Evolutionary conservation across 2,888 invertebrate genomes (phyloP).

Genomic region (Dasysyrphus tricinctus): DNA sequence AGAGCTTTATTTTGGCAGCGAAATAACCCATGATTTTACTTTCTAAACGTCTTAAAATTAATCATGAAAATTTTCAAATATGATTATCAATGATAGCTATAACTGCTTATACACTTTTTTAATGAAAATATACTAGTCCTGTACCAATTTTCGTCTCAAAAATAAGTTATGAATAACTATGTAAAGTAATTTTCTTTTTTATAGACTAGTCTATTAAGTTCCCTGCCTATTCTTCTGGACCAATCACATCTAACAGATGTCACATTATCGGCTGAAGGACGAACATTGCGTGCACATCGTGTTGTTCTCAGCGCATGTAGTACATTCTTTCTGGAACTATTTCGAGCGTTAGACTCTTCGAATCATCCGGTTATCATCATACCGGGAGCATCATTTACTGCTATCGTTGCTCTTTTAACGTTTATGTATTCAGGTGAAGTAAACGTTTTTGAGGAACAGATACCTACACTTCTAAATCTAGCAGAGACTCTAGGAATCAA

Average conservation of each 20-base stretch:
- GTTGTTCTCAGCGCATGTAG: slow-evolving; percentile 95
- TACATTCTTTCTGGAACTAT: slow-evolving; percentile 94
- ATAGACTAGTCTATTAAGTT: slow-evolving; percentile 90
- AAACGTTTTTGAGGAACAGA: slow-evolving; percentile 91
- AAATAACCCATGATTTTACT: too few relatives aligned
- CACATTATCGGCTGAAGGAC: slow-evolving; percentile 92
- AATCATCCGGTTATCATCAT: slow-evolving; percentile 83
- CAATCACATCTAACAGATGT: slow-evolving; percentile 94
- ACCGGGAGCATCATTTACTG: slow-evolving; percentile 82
- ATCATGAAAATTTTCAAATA: too few relatives aligned
- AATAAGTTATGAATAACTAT: too few relatives aligned
- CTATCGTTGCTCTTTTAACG: slow-evolving; percentile 88
- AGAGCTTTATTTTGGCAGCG: too few relatives aligned
- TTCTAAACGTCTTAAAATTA: too few relatives aligned
- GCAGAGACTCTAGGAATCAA: slow-evolving; percentile 92
- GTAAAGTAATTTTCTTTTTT: slow-evolving; percentile 77
- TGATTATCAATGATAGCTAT: too few relatives aligned
- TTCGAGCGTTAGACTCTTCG: slow-evolving; percentile 84
- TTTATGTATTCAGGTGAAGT: slow-evolving; percentile 96
- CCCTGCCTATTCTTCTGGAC: slow-evolving; percentile 90
- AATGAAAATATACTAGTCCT: too few relatives aligned
- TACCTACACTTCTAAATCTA: slow-evolving; percentile 90
- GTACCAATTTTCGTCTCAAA: too few relatives aligned
- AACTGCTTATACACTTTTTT: too few relatives aligned
- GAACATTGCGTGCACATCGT: slow-evolving; percentile 92